Conservation (phyloP, 1,140 invertebrate species). For the Diachasma alloeum region DNA sequence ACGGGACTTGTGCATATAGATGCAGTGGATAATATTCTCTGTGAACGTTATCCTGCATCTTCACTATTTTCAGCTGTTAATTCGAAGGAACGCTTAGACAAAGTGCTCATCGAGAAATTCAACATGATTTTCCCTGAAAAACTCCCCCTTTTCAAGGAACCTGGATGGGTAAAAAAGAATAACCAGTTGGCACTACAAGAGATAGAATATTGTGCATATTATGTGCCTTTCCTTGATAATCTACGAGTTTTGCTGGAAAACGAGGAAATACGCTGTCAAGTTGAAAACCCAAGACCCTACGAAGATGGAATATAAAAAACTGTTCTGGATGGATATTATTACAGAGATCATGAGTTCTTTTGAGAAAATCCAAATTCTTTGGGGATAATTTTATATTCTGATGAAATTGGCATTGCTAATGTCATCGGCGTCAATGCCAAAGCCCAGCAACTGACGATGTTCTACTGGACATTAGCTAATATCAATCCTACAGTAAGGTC, state of each 20-base stretch:
- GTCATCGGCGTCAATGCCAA: neutral
- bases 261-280: constrained; percentile 10
- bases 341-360: constrained; percentile 29
- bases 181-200: too few relatives aligned
- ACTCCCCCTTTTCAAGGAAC: too few relatives aligned
- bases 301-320: constrained; percentile 9
- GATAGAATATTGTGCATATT: too few relatives aligned
- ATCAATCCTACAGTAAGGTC: constrained; percentile 14
- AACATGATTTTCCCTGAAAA: too few relatives aligned
- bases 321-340: constrained; percentile 29
- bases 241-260: constrained; percentile 21
- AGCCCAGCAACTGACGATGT: constrained; percentile 26
- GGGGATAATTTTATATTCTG: constrained; percentile 32
- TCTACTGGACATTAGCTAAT: constrained; percentile 34
- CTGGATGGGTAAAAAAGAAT: too few relatives aligned
- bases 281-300: neutral
- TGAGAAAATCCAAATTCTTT: constrained; percentile 16
- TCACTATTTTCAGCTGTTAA: too few relatives aligned
- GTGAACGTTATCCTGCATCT: too few relatives aligned
- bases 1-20: too few relatives aligned
- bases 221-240: constrained; percentile 24
- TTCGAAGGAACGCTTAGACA: too few relatives aligned
- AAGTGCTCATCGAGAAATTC: too few relatives aligned
- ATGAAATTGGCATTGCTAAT: constrained; percentile 25
- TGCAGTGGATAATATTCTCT: too few relatives aligned